Conservation (phyloP, 2,888 invertebrate genomes). For the Drosophila putrida region DNA sequence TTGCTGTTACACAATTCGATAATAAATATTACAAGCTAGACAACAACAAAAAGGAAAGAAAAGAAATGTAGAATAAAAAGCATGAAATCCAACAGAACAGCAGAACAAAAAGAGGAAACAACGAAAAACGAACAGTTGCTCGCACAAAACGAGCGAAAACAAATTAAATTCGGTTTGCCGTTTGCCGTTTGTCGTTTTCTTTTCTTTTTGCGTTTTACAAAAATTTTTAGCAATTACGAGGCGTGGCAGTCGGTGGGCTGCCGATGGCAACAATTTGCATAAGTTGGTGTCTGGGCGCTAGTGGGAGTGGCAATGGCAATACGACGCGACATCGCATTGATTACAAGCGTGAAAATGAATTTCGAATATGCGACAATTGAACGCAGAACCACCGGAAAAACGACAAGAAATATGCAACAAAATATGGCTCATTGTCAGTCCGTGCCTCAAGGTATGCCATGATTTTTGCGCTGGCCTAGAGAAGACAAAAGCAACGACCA, state of each 20-base stretch:
- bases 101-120: conserved; percentile 22
- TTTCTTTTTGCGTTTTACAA: conserved; percentile 50
- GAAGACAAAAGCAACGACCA: conserved; percentile 2
- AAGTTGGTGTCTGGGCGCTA: conserved; percentile 49
- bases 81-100: conserved; percentile 22
- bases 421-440: conserved; percentile 44
- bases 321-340: conserved; percentile 56
- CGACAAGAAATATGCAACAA: conserved; percentile 27
- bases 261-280: conserved; percentile 65
- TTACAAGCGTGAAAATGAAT: conserved; percentile 76
- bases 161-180: conserved; percentile 77
- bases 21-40: conserved; percentile 81
- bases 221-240: conserved; percentile 73
- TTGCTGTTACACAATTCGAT: conserved; percentile 72
- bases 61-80: conserved; percentile 15
- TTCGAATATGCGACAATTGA: conserved; percentile 67
- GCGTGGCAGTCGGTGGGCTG: conserved; percentile 11
- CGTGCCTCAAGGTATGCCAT: conserved; percentile 67
- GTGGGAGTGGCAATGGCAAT: conserved; percentile 1
- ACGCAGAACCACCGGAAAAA: neutral
- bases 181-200: conserved; percentile 68
- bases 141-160: conserved; percentile 77
- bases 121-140: conserved; percentile 61
- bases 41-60: conserved; percentile 45
- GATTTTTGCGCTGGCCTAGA: conserved; percentile 44